Base-by-base conservation (phyloP, 1,140 invertebrate species). In the Zaprionus capensis region DNA sequence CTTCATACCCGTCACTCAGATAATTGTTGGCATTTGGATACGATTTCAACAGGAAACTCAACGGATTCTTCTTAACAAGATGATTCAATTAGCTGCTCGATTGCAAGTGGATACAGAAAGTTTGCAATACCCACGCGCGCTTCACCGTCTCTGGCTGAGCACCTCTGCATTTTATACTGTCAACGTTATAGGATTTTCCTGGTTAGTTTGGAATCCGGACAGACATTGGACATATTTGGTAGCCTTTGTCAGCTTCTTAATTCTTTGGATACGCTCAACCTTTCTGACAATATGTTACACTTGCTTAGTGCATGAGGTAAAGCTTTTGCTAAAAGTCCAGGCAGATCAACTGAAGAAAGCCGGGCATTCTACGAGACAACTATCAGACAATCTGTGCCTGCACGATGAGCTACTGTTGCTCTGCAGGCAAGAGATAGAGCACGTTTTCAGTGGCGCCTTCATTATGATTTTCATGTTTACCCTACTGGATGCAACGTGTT, bases 351-450 rank as follows among this genome's bases (percentile, higher is more conserved):
- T 55, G 2, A 24, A 17, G 6, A 46, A 14, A 4, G 2, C 12
- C 14, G 2, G 2, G 5, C 28, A 38, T 17, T 53, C 24, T 34
- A 0, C 34, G 14, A 15, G n/a, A 4, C 14, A 66, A n/a, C 20
- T 76, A 9, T 20, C 61, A 15, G 14, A 22, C 2, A 62, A 11
- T 12, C 59, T 76, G 5, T 0, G 7, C 2, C 7, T 36, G 1
- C 44, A 62, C 22, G 75, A 77, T 51, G 31, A 77, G 4, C 28
- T 77, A 4, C n/a, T 73, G 11, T n/a, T 73, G 51, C 31, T 77
- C 0, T 72, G 70, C 24, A 49, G 55, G 6, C 36, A 55, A 12
- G 38, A 61, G 9, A 5, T 77, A 11, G 46, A 41, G 0, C 3
- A 66, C 7, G 63, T 72, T 7, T 77, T 61, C 31, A 57, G 74